Percentiles rank a stretch among this genome's conserved stretches.
Conservation (phyloP, 2,113 vertebrate species). For the Lontra canadensis region DNA sequence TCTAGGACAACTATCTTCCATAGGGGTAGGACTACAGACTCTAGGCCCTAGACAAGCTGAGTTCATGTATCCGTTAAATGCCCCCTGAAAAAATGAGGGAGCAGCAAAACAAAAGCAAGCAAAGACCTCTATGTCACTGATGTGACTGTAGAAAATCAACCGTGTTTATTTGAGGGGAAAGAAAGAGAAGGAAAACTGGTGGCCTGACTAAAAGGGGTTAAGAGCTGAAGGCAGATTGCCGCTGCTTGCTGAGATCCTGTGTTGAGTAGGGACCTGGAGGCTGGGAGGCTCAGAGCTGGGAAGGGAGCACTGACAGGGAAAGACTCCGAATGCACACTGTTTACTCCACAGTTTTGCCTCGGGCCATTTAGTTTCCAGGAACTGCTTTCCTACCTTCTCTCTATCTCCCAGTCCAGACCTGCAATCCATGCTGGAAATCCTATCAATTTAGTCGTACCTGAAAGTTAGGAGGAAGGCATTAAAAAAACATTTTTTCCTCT, state of each 20-base stretch:
- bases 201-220: neutral
- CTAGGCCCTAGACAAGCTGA: neutral
- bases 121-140: neutral
- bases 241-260: neutral
- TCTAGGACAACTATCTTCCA: neutral
- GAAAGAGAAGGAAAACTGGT: neutral
- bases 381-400: neutral
- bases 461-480: neutral
- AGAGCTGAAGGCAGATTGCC: neutral
- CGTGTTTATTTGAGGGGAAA: neutral
- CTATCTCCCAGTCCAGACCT: neutral
- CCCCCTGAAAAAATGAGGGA: neutral
- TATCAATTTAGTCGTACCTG: neutral
- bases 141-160: neutral
- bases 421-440: neutral
- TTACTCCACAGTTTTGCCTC: neutral
- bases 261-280: neutral
- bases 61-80: neutral
- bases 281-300: neutral
- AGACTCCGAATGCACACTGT: neutral
- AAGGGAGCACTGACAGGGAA: neutral
- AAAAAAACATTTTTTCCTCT: neutral
- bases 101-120: neutral
- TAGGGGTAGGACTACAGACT: neutral
- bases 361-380: neutral